Evolutionary conservation across 2,113 vertebrate genomes (phyloP).

Genomic region (Tor tambroides): DNA sequence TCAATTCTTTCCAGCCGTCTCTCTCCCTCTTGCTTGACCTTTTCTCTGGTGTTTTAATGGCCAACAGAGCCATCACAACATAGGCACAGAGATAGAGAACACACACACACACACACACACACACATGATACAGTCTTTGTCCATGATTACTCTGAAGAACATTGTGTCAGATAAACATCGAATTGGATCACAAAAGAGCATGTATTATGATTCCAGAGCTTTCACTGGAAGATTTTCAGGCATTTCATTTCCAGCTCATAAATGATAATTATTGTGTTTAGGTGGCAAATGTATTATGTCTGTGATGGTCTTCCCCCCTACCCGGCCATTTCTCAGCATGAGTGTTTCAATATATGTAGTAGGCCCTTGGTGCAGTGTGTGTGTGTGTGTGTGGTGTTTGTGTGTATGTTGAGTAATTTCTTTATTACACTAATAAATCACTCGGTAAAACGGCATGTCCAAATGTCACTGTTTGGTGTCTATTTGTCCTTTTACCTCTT

Average conservation of each 20-base stretch:
- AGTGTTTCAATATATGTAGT: constrained; percentile 48
- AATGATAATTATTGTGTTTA: constrained; percentile 11
- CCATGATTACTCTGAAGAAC: constrained; percentile 39
- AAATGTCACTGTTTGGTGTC: constrained; percentile 58
- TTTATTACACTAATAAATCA: constrained; percentile 62
- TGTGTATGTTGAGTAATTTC: constrained; percentile 60
- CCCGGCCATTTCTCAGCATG: not conserved
- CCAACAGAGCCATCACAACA: too few relatives aligned
- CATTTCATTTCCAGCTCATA: constrained; percentile 4
- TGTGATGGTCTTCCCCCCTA: constrained; percentile 24
- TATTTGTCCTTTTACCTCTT: constrained; percentile 42
- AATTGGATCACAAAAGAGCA: constrained; percentile 26
- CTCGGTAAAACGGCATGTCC: constrained; percentile 46
- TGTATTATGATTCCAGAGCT: constrained; percentile 23
- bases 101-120: not conserved
- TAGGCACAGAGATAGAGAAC: not conserved
- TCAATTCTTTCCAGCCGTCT: constrained; percentile 21
- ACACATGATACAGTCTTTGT: constrained; percentile 8
- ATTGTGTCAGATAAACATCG: constrained; percentile 37
- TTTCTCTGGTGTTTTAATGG: constrained; percentile 24
- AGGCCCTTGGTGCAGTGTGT: not conserved
- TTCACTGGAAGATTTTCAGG: not conserved
- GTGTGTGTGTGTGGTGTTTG: constrained; percentile 44
- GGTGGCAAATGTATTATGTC: constrained; percentile 23
- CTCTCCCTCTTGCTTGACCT: constrained; percentile 23